Evolutionary conservation across 2,888 invertebrate genomes (phyloP).

Genomic region (Bellardia bayeri): DNA sequence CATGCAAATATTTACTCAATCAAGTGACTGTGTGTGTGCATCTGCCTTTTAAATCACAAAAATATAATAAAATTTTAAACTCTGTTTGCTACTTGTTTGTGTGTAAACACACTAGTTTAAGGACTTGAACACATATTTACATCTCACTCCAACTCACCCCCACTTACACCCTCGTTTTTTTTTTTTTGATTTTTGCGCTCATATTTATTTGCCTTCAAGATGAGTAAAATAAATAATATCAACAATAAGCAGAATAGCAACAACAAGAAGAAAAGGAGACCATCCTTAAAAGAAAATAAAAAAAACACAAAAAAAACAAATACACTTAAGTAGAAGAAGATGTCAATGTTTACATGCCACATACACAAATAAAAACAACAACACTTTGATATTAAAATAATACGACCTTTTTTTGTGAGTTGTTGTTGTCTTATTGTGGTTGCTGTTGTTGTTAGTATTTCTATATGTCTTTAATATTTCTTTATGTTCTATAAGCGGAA

Average conservation of each 20-base stretch:
- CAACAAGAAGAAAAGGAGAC: constrained; percentile 13
- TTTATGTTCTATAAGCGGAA: constrained; percentile 67
- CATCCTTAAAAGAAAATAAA: constrained; percentile 31
- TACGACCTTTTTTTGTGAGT: constrained; percentile 43
- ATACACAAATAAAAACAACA: constrained; percentile 10
- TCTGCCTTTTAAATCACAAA: not conserved
- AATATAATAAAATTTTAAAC: constrained; percentile 4
- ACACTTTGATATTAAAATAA: constrained; percentile 45
- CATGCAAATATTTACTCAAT: constrained; percentile 30
- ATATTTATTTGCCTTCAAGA: constrained; percentile 66
- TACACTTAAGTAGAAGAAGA: constrained; percentile 39
- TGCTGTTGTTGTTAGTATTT: not conserved
- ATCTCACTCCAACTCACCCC: not conserved
- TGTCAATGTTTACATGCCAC: constrained; percentile 62
- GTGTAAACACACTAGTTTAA: not conserved
- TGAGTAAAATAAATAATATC: constrained; percentile 67
- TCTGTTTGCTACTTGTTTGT: not conserved
- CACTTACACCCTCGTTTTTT: constrained; percentile 28
- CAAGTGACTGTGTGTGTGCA: constrained; percentile 33
- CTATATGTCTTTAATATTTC: constrained; percentile 21
- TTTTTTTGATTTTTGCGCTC: constrained; percentile 55
- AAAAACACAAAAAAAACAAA: constrained; percentile 21
- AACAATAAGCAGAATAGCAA: constrained; percentile 40
- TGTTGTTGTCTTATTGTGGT: constrained; percentile 24
- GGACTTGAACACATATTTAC: no score